phyloP scores from a whole-genome alignment of 2,113 vertebrate genomes.

The Nycticorax nycticorax region DNA sequence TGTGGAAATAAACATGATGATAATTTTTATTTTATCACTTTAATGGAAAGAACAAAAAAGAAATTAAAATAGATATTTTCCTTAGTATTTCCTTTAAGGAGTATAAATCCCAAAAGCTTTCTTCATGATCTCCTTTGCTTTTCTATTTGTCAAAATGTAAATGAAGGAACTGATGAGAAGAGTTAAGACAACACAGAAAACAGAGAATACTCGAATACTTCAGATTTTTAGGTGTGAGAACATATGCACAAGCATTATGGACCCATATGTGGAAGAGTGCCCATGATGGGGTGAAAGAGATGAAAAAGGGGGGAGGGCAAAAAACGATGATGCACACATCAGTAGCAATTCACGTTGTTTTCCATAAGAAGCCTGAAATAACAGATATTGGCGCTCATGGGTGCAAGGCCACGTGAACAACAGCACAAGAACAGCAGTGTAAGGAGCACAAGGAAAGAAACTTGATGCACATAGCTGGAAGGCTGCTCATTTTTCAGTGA shows the following conservation, averaged over 20 bases:
- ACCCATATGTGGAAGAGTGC: neutral
- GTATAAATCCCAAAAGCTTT: neutral
- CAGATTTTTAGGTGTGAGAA: neutral
- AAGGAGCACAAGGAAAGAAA: neutral
- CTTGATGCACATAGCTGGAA: neutral
- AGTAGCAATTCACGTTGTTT: neutral
- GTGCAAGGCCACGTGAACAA: neutral
- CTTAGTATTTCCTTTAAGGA: neutral
- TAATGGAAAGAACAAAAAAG: neutral
- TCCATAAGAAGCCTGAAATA: neutral
- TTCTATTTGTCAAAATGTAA: neutral
- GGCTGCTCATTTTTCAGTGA: neutral
- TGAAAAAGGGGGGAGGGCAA: neutral
- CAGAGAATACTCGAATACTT: neutral
- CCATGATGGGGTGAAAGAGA: neutral
- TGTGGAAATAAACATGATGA: neutral
- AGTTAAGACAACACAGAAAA: neutral
- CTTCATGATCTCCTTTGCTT: neutral
- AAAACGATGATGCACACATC: neutral
- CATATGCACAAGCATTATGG: neutral
- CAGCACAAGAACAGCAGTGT: neutral
- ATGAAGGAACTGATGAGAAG: neutral
- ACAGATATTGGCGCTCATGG: neutral
- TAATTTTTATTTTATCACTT: neutral
- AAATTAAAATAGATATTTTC: neutral